Base-by-base conservation (phyloP, 2,797 vertebrate genomes). In the Dallia pectoralis region DNA sequence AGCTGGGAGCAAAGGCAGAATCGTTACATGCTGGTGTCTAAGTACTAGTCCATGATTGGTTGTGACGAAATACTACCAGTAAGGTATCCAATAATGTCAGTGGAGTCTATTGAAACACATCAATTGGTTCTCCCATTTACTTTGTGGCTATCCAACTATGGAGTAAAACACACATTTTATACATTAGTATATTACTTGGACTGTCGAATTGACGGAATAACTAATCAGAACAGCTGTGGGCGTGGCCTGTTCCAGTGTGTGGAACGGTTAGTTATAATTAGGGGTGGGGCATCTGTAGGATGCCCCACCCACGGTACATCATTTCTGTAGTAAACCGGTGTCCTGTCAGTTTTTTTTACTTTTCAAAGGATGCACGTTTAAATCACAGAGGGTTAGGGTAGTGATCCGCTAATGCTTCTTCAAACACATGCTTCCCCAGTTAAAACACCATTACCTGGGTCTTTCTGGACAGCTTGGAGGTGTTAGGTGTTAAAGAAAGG, bases 61-160 rank as follows among this genome's bases (percentile, higher is more conserved):
- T 56, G 51, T 22, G n/a, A 3, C 22, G n/a, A 56, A 7, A 25
- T 22, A 22, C 22, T 11, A 22, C 22, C n/a, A 18, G n/a, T 7
- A 25, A 56, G 12, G n/a, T 18, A 22, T 56, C 53, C 53, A 9
- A 22, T 25, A 22, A 56, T 22, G 51, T 2, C 19, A 2, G 27
- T 63, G 25, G 4, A 15, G 30, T 16, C 12, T 29, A 63, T 63
- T 88, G 87, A 84, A 78, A 79, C 22, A 63, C 76, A 72, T 77
- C 30, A 73, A 73, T 73, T 68, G 73, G 84, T 82, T 69, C 82
- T 85, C 84, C 84, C 86, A 85, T 85, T 88, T 84, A 82, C 30
- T 66, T 74, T 15, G 70, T 80, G 71, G 74, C 19, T 7, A 71
- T 40, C 32, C 6, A 2, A 25, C 7, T 33, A 40, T 66, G 33